Evolutionary conservation across 2,797 vertebrate genomes (phyloP), one percentile per base, ranked within the genome.

Genomic region (Fundulus diaphanus): DNA sequence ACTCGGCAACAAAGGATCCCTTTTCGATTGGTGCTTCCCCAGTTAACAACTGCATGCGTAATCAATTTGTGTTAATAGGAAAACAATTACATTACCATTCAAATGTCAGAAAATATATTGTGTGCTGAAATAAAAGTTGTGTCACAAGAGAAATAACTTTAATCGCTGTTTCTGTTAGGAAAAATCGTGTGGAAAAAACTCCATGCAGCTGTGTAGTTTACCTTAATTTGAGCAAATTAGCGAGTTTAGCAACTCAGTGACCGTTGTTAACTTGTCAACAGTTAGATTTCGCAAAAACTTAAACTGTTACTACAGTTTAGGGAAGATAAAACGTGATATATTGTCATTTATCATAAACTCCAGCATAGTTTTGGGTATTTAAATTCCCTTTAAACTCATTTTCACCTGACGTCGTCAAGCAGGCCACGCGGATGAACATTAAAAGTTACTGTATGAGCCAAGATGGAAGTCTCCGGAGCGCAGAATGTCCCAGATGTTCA

Each of bases 361-460:
- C 52, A 0, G 24, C 24, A 5, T 54, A 54, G n/a, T 54, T 54
- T 13, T 24, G 52, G 52, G 24, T n/a, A 54, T 54, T 54, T 54
- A 54, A 54, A 54, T 54, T n/a, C 22, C 1, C 4, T 40, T 40
- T 40, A 40, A 40, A 40, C 37, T 40, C 37, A 40, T 40, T 40
- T 40, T 40, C 37, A 40, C 37, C 52, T 54, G 24, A 70, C 68
- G 29, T 70, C 3, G 31, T 51, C 20, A 35, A 51, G 48, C 40
- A 35, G 9, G 16, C 68, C 29, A 24, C 68, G 7, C 13, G 29
- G 11, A 46, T 12, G n/a, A 46, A 22, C 68, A n/a, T 35, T 70
- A 29, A 52, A 70, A 70, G 68, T 6, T 69, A 18, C n/a, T 51
- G 46, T 51, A 35, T 51, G 46, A 52, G 68, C 48, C 48, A 70